A percentile compares a stretch with the other conserved stretches of the same genome.
Conservation (phyloP, 2,888 invertebrate species). For the Drosophila pullipes region DNA sequence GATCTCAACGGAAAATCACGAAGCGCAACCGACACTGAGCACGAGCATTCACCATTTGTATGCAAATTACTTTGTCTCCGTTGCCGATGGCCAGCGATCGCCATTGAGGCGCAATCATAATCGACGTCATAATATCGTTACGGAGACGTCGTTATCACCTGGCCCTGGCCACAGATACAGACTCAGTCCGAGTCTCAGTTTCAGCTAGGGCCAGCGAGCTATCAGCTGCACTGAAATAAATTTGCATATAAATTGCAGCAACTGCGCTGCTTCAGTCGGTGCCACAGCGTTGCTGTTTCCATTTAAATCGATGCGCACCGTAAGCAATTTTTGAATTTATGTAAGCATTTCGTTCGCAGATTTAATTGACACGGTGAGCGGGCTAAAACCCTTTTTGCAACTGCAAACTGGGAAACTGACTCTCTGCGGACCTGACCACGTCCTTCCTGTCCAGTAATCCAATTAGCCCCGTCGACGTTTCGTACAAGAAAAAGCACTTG, state of each 20-base stretch:
- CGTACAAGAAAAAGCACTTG: constrained; percentile 83
- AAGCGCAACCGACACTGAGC: constrained; percentile 78
- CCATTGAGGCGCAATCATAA: constrained; percentile 69
- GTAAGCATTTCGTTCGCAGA: constrained; percentile 81
- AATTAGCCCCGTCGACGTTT: constrained; percentile 82
- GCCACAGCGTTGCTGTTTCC: constrained; percentile 41
- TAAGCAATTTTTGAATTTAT: constrained; percentile 81
- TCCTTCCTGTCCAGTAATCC: constrained; percentile 67
- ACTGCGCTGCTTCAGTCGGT: constrained; percentile 34
- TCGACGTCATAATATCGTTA: constrained; percentile 77
- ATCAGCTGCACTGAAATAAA: constrained; percentile 63
- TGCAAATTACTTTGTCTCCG: constrained; percentile 68
- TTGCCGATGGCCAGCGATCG: constrained; percentile 38
- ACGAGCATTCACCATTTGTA: constrained; percentile 81
- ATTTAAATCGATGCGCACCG: constrained; percentile 82
- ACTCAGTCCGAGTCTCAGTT: neutral
- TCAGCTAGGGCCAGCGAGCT: constrained; percentile 19
- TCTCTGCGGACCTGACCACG: constrained; percentile 7
- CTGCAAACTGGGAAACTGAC: neutral
- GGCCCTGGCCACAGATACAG: constrained; percentile 18
- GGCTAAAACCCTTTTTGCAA: constrained; percentile 26
- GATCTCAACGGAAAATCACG: constrained; percentile 72
- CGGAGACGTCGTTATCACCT: constrained; percentile 73
- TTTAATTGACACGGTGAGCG: constrained; percentile 74
- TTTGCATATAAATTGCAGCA: constrained; percentile 79